phyloP scores from a whole-genome alignment of 2,113 vertebrate genomes.

The Rhombomys opimus region DNA sequence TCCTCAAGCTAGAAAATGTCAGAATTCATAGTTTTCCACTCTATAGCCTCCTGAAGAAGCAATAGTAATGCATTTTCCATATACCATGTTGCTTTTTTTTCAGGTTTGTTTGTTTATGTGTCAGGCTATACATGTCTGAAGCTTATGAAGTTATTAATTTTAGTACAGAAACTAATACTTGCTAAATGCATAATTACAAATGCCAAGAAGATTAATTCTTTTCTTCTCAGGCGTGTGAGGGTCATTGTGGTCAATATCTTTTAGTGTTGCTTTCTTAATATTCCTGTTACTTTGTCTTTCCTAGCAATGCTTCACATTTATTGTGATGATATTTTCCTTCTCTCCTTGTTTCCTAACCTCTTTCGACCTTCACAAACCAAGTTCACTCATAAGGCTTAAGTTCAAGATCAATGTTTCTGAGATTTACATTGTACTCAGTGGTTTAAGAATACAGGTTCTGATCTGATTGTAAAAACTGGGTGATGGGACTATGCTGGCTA shows the following conservation, averaged over 20 bases:
- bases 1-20: conserved; percentile 11
- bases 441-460: not conserved
- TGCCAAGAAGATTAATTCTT: conserved; percentile 27
- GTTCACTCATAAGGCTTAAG: not conserved
- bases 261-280: not conserved
- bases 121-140: conserved; percentile 55
- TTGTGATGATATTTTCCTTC: not conserved
- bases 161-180: conserved; percentile 62
- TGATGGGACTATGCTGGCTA: not conserved
- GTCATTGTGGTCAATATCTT: not conserved
- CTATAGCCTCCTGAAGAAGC: not conserved
- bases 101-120: conserved; percentile 38
- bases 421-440: not conserved
- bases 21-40: conserved; percentile 22
- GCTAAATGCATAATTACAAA: conserved; percentile 41
- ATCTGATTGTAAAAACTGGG: not conserved
- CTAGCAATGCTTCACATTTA: not conserved
- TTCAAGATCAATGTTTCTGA: not conserved
- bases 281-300: not conserved
- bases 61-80: conserved; percentile 36
- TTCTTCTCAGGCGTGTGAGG: conserved; percentile 8
- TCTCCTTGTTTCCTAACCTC: not conserved
- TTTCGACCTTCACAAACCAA: not conserved
- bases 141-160: conserved; percentile 42
- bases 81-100: not conserved